Base-by-base conservation (phyloP, 2,797 vertebrate genomes). In the Sebastes alutus region DNA sequence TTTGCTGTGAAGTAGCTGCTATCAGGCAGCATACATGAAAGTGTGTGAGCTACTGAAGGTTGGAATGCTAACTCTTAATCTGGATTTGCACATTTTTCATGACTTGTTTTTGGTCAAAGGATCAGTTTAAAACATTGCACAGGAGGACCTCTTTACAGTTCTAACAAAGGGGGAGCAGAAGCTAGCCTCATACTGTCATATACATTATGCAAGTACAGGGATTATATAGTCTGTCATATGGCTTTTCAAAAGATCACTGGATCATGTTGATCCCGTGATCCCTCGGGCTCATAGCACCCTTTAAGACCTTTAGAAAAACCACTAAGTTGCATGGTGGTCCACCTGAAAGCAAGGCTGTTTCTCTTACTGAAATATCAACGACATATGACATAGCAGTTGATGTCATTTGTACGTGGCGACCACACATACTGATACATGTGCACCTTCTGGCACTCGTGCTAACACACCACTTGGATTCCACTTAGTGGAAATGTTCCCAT, bases 251-350 rank as follows among this genome's bases (percentile, higher is more conserved):
- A 66, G 56, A 67, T 52, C 46, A 58, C 62, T 68, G 72, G 46
- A 75, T 85, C 61, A 33, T 74, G 70, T 27, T 81, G 60, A 82
- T 82, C 81, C 78, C 49, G 38, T 77, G 69, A 83, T 82, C 61
- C 46, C 7, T 55, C 78, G 29, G 55, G 42, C 58, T 81, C 58
- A 78, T 79, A 61, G 71, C 65, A 80, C 66, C 49, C 22, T 54
- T 63, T 67, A 86, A 84, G 58, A 29, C 58, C 63, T 75, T 83
- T 62, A 70, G 42, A 74, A 65, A 80, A 80, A 27, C 29, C 75
- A 54, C 68, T 61, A 62, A 49, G 61, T 75, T 62, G 64, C 75
- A 61, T 68, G 72, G 81, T 75, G 78, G 78, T 83, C 70, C 55
- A 78, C 52, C 18, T 80, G 49, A 84, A 58, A 11, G 38, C 52